Base-by-base conservation (phyloP, 2,797 vertebrate species). In the Iguana delicatissima region DNA sequence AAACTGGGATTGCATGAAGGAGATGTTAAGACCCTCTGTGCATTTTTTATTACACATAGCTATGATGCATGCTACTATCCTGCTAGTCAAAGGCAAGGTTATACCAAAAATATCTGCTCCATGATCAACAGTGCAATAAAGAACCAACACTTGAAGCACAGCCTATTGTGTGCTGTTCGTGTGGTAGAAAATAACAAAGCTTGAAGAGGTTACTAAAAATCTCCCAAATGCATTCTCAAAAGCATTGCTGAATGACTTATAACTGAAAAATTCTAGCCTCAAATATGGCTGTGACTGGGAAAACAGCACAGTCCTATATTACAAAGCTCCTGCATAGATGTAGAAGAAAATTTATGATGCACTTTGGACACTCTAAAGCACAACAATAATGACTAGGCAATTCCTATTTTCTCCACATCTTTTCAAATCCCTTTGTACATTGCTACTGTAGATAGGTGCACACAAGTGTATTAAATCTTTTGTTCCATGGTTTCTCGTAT, bases 11-110 rank as follows among this genome's bases (percentile, higher is more conserved):
- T 97, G 62, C 90, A 90, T 35, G 95, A 96, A 85, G 85, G 72
- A 14, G 95, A 97, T 1, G 50, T 95, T 55, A 91, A 90, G 16
- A 94, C 90, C 2, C 92, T 97, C 57, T 96, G 96, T 50, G 92
- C 93, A n/a, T 97, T 97, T 94, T 97, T 97, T 69, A 85, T 97
- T 35, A 95, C 86, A 2, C 92, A 96, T 6, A 93, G 96, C 38
- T 84, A 90, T 83, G 89, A 95, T 85, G 95, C 96, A 13, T 93
- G 95, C 24, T 93, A 96, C 80, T 96, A 90, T 26, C 52, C 88
- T n/a, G 87, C 92, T 16, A 89, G 83, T 6, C 91, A 92, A 89
- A 96, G 95, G 42, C 90, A 86, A 79, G 88, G 77, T 76, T 91
- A 94, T 32, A 74, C 93, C 32, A 90, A 84, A n/a, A 93, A 96